Conservation (phyloP, 2,888 invertebrate species). For the Leptinotarsa rubiginosa region DNA sequence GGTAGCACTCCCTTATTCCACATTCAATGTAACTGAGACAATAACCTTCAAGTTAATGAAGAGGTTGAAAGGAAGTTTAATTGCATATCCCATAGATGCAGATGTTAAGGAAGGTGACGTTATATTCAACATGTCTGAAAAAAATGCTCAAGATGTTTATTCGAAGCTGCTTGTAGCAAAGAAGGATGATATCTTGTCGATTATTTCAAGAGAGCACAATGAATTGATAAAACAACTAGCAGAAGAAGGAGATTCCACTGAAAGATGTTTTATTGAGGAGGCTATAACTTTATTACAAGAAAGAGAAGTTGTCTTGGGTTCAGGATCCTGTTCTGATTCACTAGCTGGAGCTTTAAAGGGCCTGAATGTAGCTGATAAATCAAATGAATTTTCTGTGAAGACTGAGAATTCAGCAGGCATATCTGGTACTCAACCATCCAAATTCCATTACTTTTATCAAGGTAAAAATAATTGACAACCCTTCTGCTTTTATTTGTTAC, state of each 20-base stretch:
- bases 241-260: constrained; percentile 81
- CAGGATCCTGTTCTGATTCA: not conserved
- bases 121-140: constrained; percentile 68
- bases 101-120: constrained; percentile 56
- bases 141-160: constrained; percentile 71
- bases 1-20: constrained; percentile 68
- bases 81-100: constrained; percentile 69
- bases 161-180: constrained; percentile 84
- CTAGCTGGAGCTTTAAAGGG: constrained; percentile 24
- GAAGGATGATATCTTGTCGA: constrained; percentile 75
- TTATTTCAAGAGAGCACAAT: constrained; percentile 79
- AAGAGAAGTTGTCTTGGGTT: constrained; percentile 65
- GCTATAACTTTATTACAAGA: constrained; percentile 78
- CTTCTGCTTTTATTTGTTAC: not conserved
- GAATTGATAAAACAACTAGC: constrained; percentile 74
- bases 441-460: constrained; percentile 86
- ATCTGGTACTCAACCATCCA: constrained; percentile 55
- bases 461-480: constrained; percentile 67
- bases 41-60: constrained; percentile 86
- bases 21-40: constrained; percentile 73
- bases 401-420: constrained; percentile 20
- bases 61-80: constrained; percentile 70
- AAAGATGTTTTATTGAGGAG: constrained; percentile 87
- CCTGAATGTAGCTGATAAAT: constrained; percentile 26
- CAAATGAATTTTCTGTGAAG: constrained; percentile 6